These are phyloP conservation scores for Semaprochilodus insignis DNA, from an alignment of 2,797 vertebrate species.

Conservation along the genomic window DNA sequence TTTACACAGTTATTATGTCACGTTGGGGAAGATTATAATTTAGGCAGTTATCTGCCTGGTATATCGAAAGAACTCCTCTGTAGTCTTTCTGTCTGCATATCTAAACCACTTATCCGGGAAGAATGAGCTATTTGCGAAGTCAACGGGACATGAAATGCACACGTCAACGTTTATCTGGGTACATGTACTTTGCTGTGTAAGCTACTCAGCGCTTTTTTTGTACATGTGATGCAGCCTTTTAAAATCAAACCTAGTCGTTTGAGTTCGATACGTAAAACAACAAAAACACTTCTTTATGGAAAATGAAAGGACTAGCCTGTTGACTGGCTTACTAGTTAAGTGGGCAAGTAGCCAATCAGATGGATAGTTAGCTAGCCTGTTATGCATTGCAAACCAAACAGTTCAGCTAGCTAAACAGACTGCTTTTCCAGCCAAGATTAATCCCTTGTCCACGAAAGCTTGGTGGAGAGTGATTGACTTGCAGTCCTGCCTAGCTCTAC, in stretches of 20 bases:
- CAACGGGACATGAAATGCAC: conserved; percentile 49
- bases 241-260: background rate
- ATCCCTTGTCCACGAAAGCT: no score
- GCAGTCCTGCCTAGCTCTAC: background rate
- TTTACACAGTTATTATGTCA: no score
- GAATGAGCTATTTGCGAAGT: background rate
- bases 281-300: background rate
- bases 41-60: background rate
- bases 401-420: background rate
- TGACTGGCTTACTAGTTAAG: background rate
- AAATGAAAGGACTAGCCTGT: background rate
- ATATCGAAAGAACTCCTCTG: background rate
- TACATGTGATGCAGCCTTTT: background rate
- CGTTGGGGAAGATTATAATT: background rate
- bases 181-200: background rate
- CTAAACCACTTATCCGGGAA: background rate
- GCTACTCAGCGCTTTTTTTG: background rate
- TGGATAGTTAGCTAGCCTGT: background rate
- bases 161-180: conserved; percentile 59
- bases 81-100: background rate
- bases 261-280: background rate
- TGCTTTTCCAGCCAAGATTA: background rate
- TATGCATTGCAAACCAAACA: background rate
- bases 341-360: background rate
- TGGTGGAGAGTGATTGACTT: background rate